These are phyloP conservation scores for Scaptomyza tumidula DNA, from an alignment of 2,888 invertebrate species.

Conservation along the genomic window DNA sequence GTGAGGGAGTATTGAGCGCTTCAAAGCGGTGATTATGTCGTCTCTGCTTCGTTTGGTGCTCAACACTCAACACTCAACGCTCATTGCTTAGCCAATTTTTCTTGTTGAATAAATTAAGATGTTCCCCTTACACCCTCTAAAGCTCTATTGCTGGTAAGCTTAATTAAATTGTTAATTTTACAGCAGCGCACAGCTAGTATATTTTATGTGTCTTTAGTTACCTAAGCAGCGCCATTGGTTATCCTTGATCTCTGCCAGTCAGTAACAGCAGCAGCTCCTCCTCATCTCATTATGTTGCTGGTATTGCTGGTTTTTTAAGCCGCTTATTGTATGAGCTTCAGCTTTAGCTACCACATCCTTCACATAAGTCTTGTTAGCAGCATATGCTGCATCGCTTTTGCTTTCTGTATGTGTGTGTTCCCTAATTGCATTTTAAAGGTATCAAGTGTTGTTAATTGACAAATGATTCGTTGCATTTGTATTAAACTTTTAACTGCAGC, in stretches of 20 bases:
- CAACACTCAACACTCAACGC: conserved; percentile 14
- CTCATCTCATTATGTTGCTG: conserved; percentile 45
- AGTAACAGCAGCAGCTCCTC: neutral
- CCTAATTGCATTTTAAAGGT: conserved; percentile 76
- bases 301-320: conserved; percentile 52
- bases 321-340: conserved; percentile 63
- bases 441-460: conserved; percentile 63
- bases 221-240: conserved; percentile 35
- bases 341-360: conserved; percentile 30
- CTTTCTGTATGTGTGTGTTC: conserved; percentile 3
- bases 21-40: conserved; percentile 74
- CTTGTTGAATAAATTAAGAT: conserved; percentile 75
- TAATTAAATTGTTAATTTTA: conserved; percentile 75
- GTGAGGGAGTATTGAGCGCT: conserved; percentile 69
- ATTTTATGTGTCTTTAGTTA: conserved; percentile 71
- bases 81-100: conserved; percentile 64
- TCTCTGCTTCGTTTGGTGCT: conserved; percentile 43
- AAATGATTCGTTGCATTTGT: conserved; percentile 73
- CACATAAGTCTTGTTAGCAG: conserved; percentile 30
- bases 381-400: conserved; percentile 37
- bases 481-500: conserved; percentile 67
- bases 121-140: neutral
- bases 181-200: conserved; percentile 61
- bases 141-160: conserved; percentile 36
- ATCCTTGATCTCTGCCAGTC: conserved; percentile 53